These are phyloP conservation scores for Aplochiton taeniatus DNA, from an alignment of 2,797 vertebrate genomes.

Conservation along the genomic window DNA sequence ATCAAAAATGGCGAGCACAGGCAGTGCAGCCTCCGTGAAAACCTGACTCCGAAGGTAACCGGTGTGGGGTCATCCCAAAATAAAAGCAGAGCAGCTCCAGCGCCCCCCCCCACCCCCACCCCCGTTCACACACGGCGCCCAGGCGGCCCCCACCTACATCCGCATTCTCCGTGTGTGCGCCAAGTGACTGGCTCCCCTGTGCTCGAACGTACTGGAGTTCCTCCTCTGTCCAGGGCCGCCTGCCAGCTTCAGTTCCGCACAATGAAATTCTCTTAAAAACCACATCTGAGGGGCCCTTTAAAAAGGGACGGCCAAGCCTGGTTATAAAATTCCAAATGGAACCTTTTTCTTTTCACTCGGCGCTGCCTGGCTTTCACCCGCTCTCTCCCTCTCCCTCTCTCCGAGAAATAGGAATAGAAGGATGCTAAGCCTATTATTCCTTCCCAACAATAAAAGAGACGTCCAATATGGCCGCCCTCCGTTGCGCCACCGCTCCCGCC, in stretches of 20 bases:
- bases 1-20: background rate
- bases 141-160: slow-evolving; percentile 6
- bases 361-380: slow-evolving; percentile 52
- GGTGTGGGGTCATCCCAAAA: slow-evolving; percentile 30
- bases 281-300: slow-evolving; percentile 77
- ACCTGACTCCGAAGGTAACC: slow-evolving; percentile 33
- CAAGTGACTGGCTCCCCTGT: slow-evolving; percentile 57
- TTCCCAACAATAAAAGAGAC: slow-evolving; percentile 68
- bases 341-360: slow-evolving; percentile 74
- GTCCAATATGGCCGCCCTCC: slow-evolving; percentile 62
- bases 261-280: slow-evolving; percentile 81
- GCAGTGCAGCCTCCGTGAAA: slow-evolving; percentile 3
- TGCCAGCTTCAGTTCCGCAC: slow-evolving; percentile 77
- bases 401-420: slow-evolving; percentile 75
- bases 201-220: slow-evolving; percentile 59
- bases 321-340: slow-evolving; percentile 78
- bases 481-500: slow-evolving; percentile 36
- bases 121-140: slow-evolving; percentile 24
- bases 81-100: slow-evolving; percentile 7
- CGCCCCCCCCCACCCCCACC: background rate
- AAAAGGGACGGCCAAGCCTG: slow-evolving; percentile 72
- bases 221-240: slow-evolving; percentile 61
- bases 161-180: slow-evolving; percentile 41
- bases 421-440: slow-evolving; percentile 80
- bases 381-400: slow-evolving; percentile 44